Evolutionary conservation across 2,113 vertebrate genomes (phyloP).

Genomic region (Hipposideros armiger): DNA sequence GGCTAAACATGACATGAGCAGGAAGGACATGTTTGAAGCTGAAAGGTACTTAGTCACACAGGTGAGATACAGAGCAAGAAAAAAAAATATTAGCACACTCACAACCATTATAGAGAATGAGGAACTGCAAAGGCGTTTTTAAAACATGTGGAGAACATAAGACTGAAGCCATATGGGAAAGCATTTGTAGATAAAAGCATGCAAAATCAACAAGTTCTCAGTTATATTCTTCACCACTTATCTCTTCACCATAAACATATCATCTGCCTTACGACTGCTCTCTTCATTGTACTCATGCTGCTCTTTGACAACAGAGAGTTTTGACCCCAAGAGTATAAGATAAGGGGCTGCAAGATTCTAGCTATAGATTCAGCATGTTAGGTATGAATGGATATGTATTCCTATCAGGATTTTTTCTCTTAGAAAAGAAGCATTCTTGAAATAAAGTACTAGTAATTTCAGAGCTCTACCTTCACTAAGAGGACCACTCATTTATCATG

Average conservation of each 20-base stretch:
- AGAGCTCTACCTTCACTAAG: not conserved
- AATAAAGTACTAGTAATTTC: not conserved
- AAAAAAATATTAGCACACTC: not conserved
- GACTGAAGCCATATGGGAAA: conserved; percentile 38
- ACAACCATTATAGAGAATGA: not conserved
- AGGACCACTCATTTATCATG: not conserved
- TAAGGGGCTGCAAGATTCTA: not conserved
- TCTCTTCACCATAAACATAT: not conserved
- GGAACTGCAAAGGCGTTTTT: not conserved
- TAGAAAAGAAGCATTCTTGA: not conserved
- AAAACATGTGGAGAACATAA: conserved; percentile 30
- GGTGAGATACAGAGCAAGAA: not conserved
- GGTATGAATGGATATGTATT: not conserved
- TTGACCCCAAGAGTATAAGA: not conserved
- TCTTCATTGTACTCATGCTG: not conserved
- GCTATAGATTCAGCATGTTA: not conserved
- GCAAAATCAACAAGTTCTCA: conserved; percentile 26
- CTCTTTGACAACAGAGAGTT: not conserved
- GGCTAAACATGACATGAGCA: not conserved
- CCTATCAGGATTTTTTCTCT: not conserved
- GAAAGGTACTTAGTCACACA: not conserved
- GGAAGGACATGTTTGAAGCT: not conserved
- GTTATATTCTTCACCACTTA: conserved; percentile 5
- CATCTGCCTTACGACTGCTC: not conserved
- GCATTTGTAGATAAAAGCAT: conserved; percentile 48